A percentile compares a stretch with the other conserved stretches of the same genome.
Conservation (phyloP, 2,113 vertebrate genomes). For the Lepus americanus region DNA sequence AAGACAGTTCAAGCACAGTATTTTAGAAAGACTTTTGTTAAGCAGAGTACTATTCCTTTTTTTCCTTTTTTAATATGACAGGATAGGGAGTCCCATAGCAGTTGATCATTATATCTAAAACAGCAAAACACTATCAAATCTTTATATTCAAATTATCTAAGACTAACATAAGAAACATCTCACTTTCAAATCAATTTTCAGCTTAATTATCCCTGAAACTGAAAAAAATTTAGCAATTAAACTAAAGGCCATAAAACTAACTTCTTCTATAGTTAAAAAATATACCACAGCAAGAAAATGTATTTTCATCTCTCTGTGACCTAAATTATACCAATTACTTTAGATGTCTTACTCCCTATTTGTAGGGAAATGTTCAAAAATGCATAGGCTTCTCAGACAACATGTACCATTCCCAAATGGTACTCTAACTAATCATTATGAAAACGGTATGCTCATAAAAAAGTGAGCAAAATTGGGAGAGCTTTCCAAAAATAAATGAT, state of each 20-base stretch:
- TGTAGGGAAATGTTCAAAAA: conserved; percentile 31
- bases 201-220: not conserved
- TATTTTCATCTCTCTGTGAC: conserved; percentile 64
- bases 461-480: conserved; percentile 55
- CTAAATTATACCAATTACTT: conserved; percentile 61
- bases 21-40: conserved; percentile 35
- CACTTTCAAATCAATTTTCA: conserved; percentile 47
- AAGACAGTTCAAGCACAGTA: not conserved
- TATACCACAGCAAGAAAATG: conserved; percentile 53
- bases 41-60: not conserved
- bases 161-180: not conserved
- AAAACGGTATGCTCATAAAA: conserved; percentile 45
- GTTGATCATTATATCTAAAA: not conserved
- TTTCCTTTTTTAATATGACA: not conserved
- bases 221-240: conserved; percentile 63
- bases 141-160: conserved; percentile 28
- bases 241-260: conserved; percentile 38
- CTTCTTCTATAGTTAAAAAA: not conserved
- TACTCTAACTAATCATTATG: conserved; percentile 60
- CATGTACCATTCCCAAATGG: not conserved
- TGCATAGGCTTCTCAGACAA: not conserved
- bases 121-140: not conserved
- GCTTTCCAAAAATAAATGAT: conserved; percentile 66
- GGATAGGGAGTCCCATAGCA: not conserved
- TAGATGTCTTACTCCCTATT: conserved; percentile 58